phyloP scores from a whole-genome alignment of 1,140 invertebrate genomes.

The Cephus cinctus region DNA sequence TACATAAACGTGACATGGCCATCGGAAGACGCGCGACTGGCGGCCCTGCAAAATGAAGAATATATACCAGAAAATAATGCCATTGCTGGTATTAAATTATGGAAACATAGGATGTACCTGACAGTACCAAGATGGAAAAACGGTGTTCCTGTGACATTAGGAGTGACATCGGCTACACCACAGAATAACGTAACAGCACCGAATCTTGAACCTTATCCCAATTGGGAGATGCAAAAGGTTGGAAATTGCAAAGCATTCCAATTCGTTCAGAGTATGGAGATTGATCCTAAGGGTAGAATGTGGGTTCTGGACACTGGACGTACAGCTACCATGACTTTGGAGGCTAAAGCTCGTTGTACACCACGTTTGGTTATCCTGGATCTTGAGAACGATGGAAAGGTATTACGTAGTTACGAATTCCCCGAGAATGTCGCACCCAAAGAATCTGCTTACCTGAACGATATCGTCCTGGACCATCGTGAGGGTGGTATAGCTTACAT shows the following conservation, averaged over 20 bases:
- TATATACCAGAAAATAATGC: constrained; percentile 65
- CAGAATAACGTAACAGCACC: constrained; percentile 58
- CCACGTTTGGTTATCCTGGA: constrained; percentile 69
- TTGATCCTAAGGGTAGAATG: constrained; percentile 67
- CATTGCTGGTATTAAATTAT: constrained; percentile 64
- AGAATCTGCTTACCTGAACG: constrained; percentile 62
- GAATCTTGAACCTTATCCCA: constrained; percentile 64
- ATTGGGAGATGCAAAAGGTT: constrained; percentile 64
- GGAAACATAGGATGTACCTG: constrained; percentile 63
- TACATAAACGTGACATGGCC: constrained; percentile 47
- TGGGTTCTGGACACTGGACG: constrained; percentile 71
- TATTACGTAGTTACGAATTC: constrained; percentile 60
- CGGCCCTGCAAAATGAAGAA: constrained; percentile 49
- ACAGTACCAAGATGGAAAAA: constrained; percentile 64
- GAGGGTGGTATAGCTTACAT: constrained; percentile 69
- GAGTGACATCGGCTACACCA: constrained; percentile 54
- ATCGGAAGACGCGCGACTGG: constrained; percentile 42
- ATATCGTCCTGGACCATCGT: constrained; percentile 68
- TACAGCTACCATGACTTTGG: constrained; percentile 51
- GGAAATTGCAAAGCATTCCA: constrained; percentile 65
- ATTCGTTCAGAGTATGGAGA: constrained; percentile 70
- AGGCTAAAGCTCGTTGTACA: constrained; percentile 57
- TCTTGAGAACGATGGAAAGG: constrained; percentile 58
- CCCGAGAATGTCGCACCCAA: constrained; percentile 55
- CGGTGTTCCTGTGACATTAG: constrained; percentile 68